phyloP scores from a whole-genome alignment of 2,797 vertebrate genomes.

The Pangasius larnaudii region DNA sequence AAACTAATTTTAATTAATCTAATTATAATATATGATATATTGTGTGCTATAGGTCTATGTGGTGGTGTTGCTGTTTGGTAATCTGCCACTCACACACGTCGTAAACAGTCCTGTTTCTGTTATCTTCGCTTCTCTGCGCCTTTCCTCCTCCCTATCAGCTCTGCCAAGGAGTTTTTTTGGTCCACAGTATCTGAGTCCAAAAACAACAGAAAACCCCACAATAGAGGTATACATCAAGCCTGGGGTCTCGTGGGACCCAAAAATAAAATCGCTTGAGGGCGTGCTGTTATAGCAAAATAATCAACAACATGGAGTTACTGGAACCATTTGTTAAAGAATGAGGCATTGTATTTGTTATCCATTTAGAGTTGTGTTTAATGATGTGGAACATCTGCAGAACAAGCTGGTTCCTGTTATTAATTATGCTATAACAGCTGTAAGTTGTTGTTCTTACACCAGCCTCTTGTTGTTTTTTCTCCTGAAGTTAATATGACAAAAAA shows the following conservation, averaged over 20 bases:
- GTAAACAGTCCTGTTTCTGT: background rate
- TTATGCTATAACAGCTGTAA: background rate
- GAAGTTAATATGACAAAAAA: background rate
- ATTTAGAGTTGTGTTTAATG: background rate
- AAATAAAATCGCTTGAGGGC: background rate
- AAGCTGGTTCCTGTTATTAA: background rate
- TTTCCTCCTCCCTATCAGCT: conserved; percentile 30
- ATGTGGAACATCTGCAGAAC: background rate
- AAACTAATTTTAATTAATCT: background rate
- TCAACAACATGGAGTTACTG: background rate
- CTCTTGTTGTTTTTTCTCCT: background rate
- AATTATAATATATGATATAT: background rate
- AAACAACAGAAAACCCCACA: background rate
- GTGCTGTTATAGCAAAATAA: background rate
- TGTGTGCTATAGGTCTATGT: background rate
- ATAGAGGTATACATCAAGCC: background rate
- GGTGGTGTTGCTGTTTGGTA: background rate
- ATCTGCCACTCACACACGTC: background rate
- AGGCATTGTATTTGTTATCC: background rate
- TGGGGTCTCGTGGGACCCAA: background rate
- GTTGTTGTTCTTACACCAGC: no score
- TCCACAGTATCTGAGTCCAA: background rate
- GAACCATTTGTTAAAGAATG: background rate
- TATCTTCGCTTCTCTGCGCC: background rate
- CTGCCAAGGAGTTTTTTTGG: conserved; percentile 13